Conservation (phyloP, 2,797 vertebrate species). For the Merluccius polli region DNA sequence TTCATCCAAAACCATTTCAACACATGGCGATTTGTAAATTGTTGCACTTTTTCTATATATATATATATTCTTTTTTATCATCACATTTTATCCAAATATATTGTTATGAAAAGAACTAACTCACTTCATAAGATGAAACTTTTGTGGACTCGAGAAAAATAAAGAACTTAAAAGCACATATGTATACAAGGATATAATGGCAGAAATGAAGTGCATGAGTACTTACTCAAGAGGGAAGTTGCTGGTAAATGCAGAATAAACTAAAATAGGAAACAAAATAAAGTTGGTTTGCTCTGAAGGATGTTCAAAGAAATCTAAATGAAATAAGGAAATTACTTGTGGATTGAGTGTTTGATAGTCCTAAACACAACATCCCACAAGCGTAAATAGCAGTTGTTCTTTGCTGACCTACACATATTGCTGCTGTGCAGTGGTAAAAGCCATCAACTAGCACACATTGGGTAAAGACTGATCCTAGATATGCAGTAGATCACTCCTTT, state of each 20-base stretch:
- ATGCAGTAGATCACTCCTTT: neutral
- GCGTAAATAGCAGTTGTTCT: neutral
- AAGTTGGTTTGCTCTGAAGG: neutral
- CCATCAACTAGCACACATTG: neutral
- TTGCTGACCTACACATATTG: neutral
- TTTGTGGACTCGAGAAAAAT: slow-evolving; percentile 28
- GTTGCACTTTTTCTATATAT: slow-evolving; percentile 8
- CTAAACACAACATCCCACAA: neutral
- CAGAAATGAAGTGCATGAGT: neutral
- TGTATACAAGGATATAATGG: neutral
- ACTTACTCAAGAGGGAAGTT: neutral
- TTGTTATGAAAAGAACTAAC: slow-evolving; percentile 36
- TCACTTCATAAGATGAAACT: slow-evolving; percentile 36
- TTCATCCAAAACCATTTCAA: slow-evolving; percentile 34
- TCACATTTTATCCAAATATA: slow-evolving; percentile 48
- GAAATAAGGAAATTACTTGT: neutral
- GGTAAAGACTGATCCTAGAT: neutral
- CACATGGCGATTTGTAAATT: slow-evolving; percentile 41
- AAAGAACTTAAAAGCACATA: slow-evolving; percentile 9
- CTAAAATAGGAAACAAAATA: neutral
- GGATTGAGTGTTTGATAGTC: neutral
- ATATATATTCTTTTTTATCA: slow-evolving; percentile 29
- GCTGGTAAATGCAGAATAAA: neutral
- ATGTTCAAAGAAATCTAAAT: neutral
- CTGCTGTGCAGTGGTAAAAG: neutral